phyloP scores from a whole-genome alignment of 2,113 vertebrate genomes.

The Elephas maximus region DNA sequence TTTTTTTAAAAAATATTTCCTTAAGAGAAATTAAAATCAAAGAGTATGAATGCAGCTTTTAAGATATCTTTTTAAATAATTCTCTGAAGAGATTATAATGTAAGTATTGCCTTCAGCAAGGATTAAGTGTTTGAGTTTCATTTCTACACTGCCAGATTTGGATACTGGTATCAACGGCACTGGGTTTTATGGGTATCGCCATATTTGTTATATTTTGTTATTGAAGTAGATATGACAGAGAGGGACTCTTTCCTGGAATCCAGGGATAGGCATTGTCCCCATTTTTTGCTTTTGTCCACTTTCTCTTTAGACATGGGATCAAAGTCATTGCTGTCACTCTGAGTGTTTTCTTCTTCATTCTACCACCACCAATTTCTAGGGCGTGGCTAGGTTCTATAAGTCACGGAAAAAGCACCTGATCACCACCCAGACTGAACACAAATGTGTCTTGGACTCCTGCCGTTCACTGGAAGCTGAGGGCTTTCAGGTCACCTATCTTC shows the following conservation, averaged over 20 bases:
- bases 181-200: neutral
- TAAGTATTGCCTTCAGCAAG: constrained; percentile 2
- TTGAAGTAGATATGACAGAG: constrained; percentile 4
- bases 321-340: neutral
- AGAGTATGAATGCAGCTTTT: constrained; percentile 16
- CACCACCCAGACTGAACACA: constrained; percentile 98
- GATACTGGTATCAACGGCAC: neutral
- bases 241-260: neutral
- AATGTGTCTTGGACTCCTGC: constrained; percentile 98
- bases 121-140: neutral
- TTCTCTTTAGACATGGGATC: neutral
- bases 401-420: constrained; percentile 96
- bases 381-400: constrained; percentile 97
- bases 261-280: neutral
- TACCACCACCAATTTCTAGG: constrained; percentile 87
- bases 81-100: constrained; percentile 8
- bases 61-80: neutral
- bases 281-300: neutral
- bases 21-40: constrained; percentile 20
- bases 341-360: constrained; percentile 52
- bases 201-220: constrained; percentile 41
- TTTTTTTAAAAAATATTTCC: constrained; percentile 44
- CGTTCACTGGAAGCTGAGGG: constrained; percentile 96
- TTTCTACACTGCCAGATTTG: neutral
- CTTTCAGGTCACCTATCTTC: constrained; percentile 95